Percentiles rank a stretch among this genome's conserved stretches.
phyloP scores from a whole-genome alignment of 2,888 invertebrate species.

The Lasius platythorax region DNA sequence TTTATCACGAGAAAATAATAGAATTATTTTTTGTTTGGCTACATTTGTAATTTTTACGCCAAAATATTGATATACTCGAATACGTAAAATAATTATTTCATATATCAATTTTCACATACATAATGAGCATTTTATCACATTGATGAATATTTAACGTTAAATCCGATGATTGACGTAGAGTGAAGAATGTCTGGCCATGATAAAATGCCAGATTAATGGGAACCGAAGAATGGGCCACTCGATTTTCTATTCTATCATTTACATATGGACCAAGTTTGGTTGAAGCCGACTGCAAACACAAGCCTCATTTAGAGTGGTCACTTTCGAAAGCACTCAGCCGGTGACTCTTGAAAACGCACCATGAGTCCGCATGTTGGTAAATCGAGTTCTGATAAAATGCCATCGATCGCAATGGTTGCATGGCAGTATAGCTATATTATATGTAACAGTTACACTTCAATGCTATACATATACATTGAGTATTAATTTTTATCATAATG shows the following conservation, averaged over 20 bases:
- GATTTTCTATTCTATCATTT: constrained; percentile 79
- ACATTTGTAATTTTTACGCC: neutral
- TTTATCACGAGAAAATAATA: neutral
- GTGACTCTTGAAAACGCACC: constrained; percentile 72
- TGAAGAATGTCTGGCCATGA: constrained; percentile 62
- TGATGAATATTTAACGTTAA: constrained; percentile 43
- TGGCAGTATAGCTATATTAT: constrained; percentile 40
- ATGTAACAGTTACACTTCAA: constrained; percentile 36
- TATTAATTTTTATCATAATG: constrained; percentile 15
- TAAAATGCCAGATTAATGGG: constrained; percentile 68
- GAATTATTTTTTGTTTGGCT: neutral
- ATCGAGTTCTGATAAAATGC: constrained; percentile 66
- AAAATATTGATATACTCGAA: neutral
- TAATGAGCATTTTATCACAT: neutral
- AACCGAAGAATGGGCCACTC: constrained; percentile 69
- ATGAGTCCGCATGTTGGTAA: constrained; percentile 60
- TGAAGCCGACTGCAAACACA: constrained; percentile 78
- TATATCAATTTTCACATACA: constrained; percentile 7
- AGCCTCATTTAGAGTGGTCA: constrained; percentile 78
- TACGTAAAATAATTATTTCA: neutral
- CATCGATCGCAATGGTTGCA: constrained; percentile 70
- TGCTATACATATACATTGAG: neutral
- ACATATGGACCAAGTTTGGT: constrained; percentile 76
- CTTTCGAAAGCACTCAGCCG: constrained; percentile 77
- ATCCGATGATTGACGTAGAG: constrained; percentile 52